Base-by-base conservation (phyloP, 1,140 invertebrate species). In the Dryas iulia region DNA sequence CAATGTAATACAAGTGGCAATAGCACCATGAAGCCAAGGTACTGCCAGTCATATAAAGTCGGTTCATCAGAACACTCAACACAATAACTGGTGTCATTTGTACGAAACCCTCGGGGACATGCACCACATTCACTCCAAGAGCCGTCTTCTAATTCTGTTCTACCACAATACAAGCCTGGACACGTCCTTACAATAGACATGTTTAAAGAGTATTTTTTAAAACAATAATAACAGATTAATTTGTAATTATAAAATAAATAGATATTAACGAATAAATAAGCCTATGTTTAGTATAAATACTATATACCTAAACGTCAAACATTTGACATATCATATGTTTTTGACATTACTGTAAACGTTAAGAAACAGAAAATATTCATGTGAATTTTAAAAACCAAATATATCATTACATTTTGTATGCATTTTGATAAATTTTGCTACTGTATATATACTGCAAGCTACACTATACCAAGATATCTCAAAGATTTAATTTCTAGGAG, bases 11-110 rank as follows among this genome's bases (percentile, higher is more conserved):
- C 94, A 10, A 98, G 85, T 0, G 97, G 95, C 35, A 98, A 76
- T 6, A 98, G 82, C 0, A 95, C 96, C 97, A 99, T 98, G 79
- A 99, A 99, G 1, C 97, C 96, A 12, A 99, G 92, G 89, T 98
- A 99, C 1, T 98, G 93, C 96, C 97, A 98, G 82, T 99, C 98
- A 82, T 99, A 99, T n/a, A 98, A 93, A 28, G 94, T 92, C 0
- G 97, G 95, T 14, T 92, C 90, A 63, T 96, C 95, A 2, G 94
- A 92, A 83, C 98, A 99, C 5, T 94, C 94, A 24, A 94, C 89
- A 88, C 98, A 99, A 5, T 90, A 89, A 65, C 86, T 89, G 2
- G 84, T 78, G 0, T 82, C 84, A 72, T 88, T 93, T 0, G 88
- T 90, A 1, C 89, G 79, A 30, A 77, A 98, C 0, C 97, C 98